Evolutionary conservation across 2,113 vertebrate species (phyloP), one percentile per base, ranked within the genome.

Genomic region (Scolopax mira): DNA sequence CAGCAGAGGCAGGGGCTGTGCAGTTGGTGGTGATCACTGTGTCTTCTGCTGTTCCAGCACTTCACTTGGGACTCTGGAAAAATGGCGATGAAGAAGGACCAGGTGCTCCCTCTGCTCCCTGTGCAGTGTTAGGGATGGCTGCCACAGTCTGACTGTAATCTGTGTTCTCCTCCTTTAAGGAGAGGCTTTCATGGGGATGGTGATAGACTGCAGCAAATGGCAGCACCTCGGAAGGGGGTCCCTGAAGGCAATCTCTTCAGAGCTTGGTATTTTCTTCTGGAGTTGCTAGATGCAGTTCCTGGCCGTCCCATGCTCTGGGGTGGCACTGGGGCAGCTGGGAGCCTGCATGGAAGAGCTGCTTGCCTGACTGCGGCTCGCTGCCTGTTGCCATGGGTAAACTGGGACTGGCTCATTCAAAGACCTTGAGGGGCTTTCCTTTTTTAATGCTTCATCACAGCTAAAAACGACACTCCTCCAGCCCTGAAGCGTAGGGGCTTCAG

Each of bases 21-120:
- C 35, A 6, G 24, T 9, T 57, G 33, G 35, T 58, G 51, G 18
- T 19, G 30, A 19, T 11, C 25, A 67, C 41, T 49, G 39, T 52
- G 25, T n/a, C 46, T 49, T 74, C 44, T 70, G 48, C 33, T 85
- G 28, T n/a, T 39, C 11, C 1, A 8, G 19, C 7, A 4, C 5
- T 4, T 49, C 15, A 1, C 18, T n/a, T 28, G 15, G 28, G 31
- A 54, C 9, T 65, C 30, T n/a, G 49, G 61, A 74, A 54, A 6
- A 4, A 14, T 5, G 17, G 19, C 0, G 6, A 25, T 17, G 28
- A 17, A 35, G 10, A 42, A 64, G 35, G 17, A 18, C 28, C 31
- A 71, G 25, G 9, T 1, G 6, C 15, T 55, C 8, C 35, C 23
- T 42, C 27, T 23, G 3, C 9, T 12, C 3, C 1, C 3, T 11